phyloP scores from a whole-genome alignment of 2,797 vertebrate species.

The Ciconia nigra region DNA sequence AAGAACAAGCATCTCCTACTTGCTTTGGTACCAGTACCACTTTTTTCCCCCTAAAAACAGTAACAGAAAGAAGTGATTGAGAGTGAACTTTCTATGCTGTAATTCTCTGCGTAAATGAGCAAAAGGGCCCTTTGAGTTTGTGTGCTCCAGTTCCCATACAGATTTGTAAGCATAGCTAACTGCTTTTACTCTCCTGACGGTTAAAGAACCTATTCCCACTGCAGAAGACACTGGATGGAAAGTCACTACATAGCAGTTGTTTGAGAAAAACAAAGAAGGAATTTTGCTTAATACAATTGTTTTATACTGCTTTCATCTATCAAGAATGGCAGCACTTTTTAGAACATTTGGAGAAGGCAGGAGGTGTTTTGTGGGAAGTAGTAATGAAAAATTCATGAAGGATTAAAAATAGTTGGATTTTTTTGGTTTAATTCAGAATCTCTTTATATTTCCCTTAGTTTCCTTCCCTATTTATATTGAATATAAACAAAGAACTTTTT shows the following conservation, averaged over 20 bases:
- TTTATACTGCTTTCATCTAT: slow-evolving; percentile 40
- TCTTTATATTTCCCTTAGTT: slow-evolving; percentile 59
- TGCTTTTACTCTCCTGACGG: background rate
- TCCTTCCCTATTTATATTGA: slow-evolving; percentile 57
- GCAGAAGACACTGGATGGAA: slow-evolving; percentile 15
- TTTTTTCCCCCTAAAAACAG: background rate
- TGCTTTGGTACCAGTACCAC: background rate
- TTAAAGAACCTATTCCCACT: background rate
- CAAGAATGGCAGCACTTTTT: slow-evolving; percentile 49
- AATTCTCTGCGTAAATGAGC: background rate
- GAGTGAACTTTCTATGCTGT: background rate
- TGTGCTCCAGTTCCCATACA: background rate
- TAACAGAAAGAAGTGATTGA: background rate
- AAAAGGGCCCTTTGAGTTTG: background rate
- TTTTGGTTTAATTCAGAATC: slow-evolving; percentile 66
- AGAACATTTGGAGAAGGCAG: slow-evolving; percentile 73
- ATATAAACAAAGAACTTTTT: slow-evolving; percentile 59
- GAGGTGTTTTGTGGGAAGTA: slow-evolving; percentile 71
- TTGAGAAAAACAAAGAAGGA: slow-evolving; percentile 29
- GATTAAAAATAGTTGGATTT: slow-evolving; percentile 68
- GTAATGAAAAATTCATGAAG: slow-evolving; percentile 71
- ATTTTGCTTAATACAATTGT: slow-evolving; percentile 58
- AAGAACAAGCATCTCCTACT: background rate
- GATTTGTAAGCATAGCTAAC: background rate
- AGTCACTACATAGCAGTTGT: background rate